Percentiles rank a stretch among this genome's conserved stretches.
These are phyloP conservation scores for Platyscapa corneri DNA, from an alignment of 1,140 invertebrate species.

Conservation along the genomic window DNA sequence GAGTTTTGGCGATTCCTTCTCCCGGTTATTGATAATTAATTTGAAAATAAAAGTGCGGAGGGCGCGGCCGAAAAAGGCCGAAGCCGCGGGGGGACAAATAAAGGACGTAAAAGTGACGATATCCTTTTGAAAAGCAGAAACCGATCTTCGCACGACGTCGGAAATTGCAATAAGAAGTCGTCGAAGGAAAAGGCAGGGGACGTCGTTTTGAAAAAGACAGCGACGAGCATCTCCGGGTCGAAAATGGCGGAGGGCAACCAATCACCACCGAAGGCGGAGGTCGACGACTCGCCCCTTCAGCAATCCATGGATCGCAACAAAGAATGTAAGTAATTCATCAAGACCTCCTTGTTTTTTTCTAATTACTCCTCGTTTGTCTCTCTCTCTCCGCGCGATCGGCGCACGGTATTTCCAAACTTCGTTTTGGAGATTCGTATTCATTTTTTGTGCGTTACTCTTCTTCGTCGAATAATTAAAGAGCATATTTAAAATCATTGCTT, in stretches of 20 bases:
- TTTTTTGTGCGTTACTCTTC: background rate
- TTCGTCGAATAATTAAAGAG: slow-evolving; percentile 27
- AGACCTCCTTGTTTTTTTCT: slow-evolving; percentile 18
- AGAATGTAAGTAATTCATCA: slow-evolving; percentile 85
- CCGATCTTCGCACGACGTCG: background rate
- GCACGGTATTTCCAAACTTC: background rate
- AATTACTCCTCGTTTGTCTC: background rate
- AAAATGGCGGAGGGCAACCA: slow-evolving; percentile 81
- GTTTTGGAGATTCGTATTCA: slow-evolving; percentile 29
- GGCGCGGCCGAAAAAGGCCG: too few relatives aligned
- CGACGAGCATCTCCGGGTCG: slow-evolving; percentile 71
- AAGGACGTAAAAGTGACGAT: background rate
- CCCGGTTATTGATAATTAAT: background rate
- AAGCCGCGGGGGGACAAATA: background rate
- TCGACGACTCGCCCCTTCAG: slow-evolving; percentile 94
- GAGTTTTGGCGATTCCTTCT: too few relatives aligned
- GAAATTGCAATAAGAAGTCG: slow-evolving; percentile 61
- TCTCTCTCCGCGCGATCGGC: background rate
- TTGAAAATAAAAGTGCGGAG: background rate
- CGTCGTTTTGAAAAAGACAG: slow-evolving; percentile 67
- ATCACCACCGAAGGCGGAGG: slow-evolving; percentile 91
- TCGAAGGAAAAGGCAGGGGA: slow-evolving; percentile 66
- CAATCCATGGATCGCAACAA: slow-evolving; percentile 97
- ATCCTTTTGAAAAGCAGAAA: slow-evolving; percentile 16
- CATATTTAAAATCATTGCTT: slow-evolving; percentile 42